A percentile compares a stretch with the other conserved stretches of the same genome.
Evolutionary conservation across 2,888 invertebrate species (phyloP).

Genomic region (Lithosia quadra): DNA sequence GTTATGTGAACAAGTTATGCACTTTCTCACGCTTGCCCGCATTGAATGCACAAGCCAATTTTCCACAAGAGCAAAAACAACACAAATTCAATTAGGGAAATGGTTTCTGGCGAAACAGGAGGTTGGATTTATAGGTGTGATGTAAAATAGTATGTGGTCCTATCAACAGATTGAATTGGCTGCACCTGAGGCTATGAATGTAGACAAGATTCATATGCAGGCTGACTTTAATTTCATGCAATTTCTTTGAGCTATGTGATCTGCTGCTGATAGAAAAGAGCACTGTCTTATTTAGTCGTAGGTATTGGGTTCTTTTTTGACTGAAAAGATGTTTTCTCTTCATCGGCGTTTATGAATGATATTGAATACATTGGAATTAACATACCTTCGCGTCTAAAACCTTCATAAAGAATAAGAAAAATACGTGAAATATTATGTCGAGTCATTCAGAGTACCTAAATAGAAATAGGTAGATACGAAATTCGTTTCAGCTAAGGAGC

Average conservation of each 20-base stretch:
- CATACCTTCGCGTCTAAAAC: no score
- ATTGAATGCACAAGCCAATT: conserved; percentile 80
- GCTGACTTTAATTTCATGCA: neutral
- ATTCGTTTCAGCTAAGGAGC: neutral
- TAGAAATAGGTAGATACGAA: no score
- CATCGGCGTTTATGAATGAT: neutral
- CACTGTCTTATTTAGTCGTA: neutral
- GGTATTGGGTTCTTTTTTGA: no score
- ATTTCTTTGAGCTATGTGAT: neutral
- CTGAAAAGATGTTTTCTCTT: neutral
- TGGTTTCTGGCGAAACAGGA: conserved; percentile 75
- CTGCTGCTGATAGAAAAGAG: neutral
- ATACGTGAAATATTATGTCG: no score
- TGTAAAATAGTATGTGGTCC: conserved; percentile 70
- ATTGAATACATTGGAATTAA: neutral
- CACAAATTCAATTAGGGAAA: conserved; percentile 84
- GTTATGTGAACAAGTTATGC: conserved; percentile 68
- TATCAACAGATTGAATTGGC: conserved; percentile 72
- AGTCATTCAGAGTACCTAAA: no score
- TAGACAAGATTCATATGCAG: conserved; percentile 39
- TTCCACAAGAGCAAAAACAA: conserved; percentile 80
- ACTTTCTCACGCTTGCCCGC: conserved; percentile 77
- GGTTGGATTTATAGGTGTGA: conserved; percentile 73
- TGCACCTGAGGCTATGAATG: conserved; percentile 36
- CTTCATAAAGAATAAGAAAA: no score